A percentile compares a stretch with the other conserved stretches of the same genome.
These are phyloP conservation scores for Megalonaias nervosa DNA, from an alignment of 1,140 invertebrate species.

Conservation along the genomic window DNA sequence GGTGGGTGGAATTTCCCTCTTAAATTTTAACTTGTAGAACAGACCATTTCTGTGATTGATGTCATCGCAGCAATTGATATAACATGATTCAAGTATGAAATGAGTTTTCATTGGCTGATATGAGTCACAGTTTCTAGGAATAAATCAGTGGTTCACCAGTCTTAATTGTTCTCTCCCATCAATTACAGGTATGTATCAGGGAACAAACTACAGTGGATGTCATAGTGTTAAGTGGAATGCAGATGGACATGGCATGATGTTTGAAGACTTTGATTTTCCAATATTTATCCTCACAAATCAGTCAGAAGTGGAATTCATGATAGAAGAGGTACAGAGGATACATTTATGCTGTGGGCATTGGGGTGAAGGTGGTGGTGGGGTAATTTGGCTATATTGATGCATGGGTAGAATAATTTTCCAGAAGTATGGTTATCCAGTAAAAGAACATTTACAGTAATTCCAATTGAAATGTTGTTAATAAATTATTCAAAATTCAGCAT, in stretches of 20 bases:
- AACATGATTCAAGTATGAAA: too few species aligned
- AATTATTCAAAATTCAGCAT: not conserved
- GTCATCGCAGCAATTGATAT: too few species aligned
- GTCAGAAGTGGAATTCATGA: conserved; percentile 74
- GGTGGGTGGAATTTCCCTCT: too few species aligned
- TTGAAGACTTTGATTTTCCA: conserved; percentile 86
- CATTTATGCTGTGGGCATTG: not conserved
- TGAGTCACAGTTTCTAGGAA: too few species aligned
- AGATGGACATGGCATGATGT: conserved; percentile 81
- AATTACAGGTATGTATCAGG: too few species aligned
- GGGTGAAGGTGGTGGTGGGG: not conserved
- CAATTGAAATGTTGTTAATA: not conserved
- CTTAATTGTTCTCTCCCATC: too few species aligned
- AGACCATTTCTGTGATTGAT: too few species aligned
- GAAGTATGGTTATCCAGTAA: not conserved
- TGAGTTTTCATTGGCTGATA: too few species aligned
- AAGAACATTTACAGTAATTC: not conserved
- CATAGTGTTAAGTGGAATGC: conserved; percentile 81
- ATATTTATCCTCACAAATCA: conserved; percentile 83
- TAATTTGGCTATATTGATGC: not conserved
- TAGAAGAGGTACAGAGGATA: conserved; percentile 69
- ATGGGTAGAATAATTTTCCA: not conserved
- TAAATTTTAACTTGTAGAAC: too few species aligned
- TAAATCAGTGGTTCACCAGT: too few species aligned
- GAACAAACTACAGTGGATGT: conserved; percentile 45